These are phyloP conservation scores for Branchinecta sandiegonensis DNA, from an alignment of 2,888 invertebrate species.

Conservation along the genomic window DNA sequence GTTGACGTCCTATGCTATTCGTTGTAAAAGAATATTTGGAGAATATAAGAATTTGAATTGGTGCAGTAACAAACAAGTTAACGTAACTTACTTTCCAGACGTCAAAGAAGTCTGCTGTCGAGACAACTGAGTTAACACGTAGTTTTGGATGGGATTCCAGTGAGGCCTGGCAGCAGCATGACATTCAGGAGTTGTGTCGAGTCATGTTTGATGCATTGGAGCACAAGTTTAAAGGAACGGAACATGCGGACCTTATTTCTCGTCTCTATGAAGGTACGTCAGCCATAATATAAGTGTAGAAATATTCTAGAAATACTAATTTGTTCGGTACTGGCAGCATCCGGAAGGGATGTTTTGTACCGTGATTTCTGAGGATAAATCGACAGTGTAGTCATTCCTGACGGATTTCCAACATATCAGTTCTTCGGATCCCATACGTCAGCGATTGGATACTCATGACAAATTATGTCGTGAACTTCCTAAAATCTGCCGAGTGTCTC, in stretches of 20 bases:
- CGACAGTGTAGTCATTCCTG: background rate
- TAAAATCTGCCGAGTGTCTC: too few relatives aligned
- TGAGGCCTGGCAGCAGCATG: slow-evolving; percentile 83
- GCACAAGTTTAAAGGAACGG: slow-evolving; percentile 63
- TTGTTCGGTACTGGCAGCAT: background rate
- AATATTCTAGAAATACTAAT: too few relatives aligned
- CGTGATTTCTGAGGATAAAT: background rate
- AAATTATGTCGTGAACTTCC: too few relatives aligned
- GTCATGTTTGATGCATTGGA: slow-evolving; percentile 83
- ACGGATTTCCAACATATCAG: too few relatives aligned
- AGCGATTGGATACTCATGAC: too few relatives aligned
- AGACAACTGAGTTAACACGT: slow-evolving; percentile 69
- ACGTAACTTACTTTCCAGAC: slow-evolving; percentile 40
- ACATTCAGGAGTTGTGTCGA: slow-evolving; percentile 73
- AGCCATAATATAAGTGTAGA: too few relatives aligned
- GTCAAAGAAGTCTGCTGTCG: slow-evolving; percentile 58
- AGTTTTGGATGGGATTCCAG: slow-evolving; percentile 83
- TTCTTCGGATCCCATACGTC: too few relatives aligned
- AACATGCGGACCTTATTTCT: slow-evolving; percentile 65
- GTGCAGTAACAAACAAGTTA: too few relatives aligned
- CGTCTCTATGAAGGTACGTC: slow-evolving; percentile 48
- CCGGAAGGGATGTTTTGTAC: background rate
- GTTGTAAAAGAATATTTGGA: too few relatives aligned
- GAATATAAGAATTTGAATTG: too few relatives aligned
- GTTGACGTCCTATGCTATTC: too few relatives aligned